These are phyloP conservation scores for Pteruthius melanotis DNA, from an alignment of 2,113 vertebrate genomes.

Conservation along the genomic window DNA sequence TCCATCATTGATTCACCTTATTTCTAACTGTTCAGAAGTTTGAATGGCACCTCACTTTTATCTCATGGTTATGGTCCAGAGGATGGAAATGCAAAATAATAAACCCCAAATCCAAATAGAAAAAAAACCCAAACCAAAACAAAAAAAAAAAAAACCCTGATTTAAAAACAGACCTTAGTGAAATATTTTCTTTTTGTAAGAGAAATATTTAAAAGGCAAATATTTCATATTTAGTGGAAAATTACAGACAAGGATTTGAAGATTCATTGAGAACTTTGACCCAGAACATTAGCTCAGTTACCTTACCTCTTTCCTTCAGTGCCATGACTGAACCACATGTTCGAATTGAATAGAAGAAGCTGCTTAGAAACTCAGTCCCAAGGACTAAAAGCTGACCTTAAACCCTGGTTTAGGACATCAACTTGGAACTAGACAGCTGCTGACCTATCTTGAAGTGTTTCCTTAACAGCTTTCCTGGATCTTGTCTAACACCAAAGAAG, in stretches of 20 bases:
- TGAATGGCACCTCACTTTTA: not conserved
- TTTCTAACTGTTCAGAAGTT: not conserved
- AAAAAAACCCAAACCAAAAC: too few relatives aligned
- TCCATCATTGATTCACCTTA: not conserved
- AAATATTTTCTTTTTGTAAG: not conserved
- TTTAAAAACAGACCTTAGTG: not conserved
- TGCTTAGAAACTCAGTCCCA: not conserved
- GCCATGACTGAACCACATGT: not conserved
- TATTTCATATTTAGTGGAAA: not conserved
- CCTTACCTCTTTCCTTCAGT: not conserved
- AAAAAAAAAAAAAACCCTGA: not conserved
- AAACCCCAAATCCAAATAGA: fast-evolving
- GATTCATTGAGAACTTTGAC: not conserved
- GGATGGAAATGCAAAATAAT: not conserved
- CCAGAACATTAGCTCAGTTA: not conserved
- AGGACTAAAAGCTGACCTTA: not conserved
- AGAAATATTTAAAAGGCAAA: not conserved
- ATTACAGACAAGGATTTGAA: not conserved
- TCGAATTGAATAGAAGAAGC: not conserved
- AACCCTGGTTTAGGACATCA: not conserved
- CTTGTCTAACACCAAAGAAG: not conserved
- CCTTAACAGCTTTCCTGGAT: not conserved
- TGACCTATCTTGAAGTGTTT: not conserved
- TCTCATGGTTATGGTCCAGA: not conserved
- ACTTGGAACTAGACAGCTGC: not conserved